Percentiles rank a stretch among this genome's conserved stretches.
These are phyloP conservation scores for Oligia fasciuncula DNA, from an alignment of 2,888 invertebrate species.

Conservation along the genomic window DNA sequence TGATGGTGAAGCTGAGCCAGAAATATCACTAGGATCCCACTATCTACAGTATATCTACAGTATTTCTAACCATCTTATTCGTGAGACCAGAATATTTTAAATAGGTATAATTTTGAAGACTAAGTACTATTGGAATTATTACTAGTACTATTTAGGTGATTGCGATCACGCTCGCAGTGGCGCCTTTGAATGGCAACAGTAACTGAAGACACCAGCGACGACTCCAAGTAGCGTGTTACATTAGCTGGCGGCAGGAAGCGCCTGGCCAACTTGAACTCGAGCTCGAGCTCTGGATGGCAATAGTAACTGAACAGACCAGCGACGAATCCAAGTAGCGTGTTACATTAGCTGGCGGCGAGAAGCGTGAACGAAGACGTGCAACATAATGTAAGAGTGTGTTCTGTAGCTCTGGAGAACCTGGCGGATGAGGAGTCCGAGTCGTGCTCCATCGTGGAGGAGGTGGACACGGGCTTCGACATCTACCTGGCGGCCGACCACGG, in stretches of 20 bases:
- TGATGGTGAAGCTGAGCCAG: neutral
- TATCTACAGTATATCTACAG: neutral
- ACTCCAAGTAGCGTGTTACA: too few species aligned
- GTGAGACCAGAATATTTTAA: neutral
- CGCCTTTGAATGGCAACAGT: too few species aligned
- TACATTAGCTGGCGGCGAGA: neutral
- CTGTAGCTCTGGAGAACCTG: constrained; percentile 44
- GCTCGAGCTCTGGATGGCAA: neutral
- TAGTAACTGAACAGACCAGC: neutral
- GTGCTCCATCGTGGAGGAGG: constrained; percentile 61
- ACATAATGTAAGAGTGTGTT: neutral
- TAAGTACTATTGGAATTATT: neutral
- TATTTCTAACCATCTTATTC: neutral
- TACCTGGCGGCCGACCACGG: constrained; percentile 78
- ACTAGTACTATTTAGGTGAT: too few species aligned
- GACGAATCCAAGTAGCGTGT: too few species aligned
- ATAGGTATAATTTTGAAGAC: neutral
- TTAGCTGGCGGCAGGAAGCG: too few species aligned
- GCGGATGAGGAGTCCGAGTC: constrained; percentile 26
- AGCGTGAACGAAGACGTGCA: neutral
- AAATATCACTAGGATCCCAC: neutral
- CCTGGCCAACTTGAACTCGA: too few species aligned
- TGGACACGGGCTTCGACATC: constrained; percentile 76
- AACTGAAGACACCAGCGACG: too few species aligned
- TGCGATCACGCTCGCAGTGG: neutral